Evolutionary conservation across 2,797 vertebrate species (phyloP), one percentile per base, ranked within the genome.

Genomic region (Brachymystax lenok): DNA sequence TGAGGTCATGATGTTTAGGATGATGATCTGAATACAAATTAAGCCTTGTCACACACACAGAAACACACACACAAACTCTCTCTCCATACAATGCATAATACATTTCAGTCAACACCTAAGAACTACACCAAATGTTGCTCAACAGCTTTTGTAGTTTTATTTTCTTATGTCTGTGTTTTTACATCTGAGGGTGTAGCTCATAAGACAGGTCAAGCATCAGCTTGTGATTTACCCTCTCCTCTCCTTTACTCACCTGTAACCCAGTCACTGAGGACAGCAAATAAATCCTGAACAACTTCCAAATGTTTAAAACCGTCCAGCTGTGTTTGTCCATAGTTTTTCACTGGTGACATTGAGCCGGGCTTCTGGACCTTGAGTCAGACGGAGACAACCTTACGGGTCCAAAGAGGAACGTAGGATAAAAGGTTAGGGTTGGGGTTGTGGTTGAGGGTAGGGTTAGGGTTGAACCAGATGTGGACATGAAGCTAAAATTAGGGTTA

Each of bases 21-120:
- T 74, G 67, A 12, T 73, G 79, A 71, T 74, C 40, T 75, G 86
- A 88, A 90, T 87, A 86, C 75, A 90, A 84, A 89, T 81, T 12
- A 63, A 63, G 69, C n/a, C 50, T 14, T 16, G 40, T 35, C 35
- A 7, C 40, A 40, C 8, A 40, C 35, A 40, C 28, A 30, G 1
- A 33, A 4, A 33, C 67, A 19, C 35, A n/a, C 19, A 3, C 12
- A 46, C 33, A 33, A 46, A 46, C 40, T 46, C 10, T 12, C 17
- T n/a, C 19, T n/a, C 16, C 56, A 19, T 8, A 61, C 17, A 61
- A 10, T 59, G 30, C 16, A n/a, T 40, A 40, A 35, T 5, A 35
- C 1, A 17, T 59, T 61, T 19, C 10, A 13, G 27, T 40, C 27
- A 33, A 59, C 19, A 7, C 28, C 30, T 33, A 7, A 33, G 73